Conservation (phyloP, 2,113 vertebrate genomes). For the Cryptoleucopteryx plumbea region DNA sequence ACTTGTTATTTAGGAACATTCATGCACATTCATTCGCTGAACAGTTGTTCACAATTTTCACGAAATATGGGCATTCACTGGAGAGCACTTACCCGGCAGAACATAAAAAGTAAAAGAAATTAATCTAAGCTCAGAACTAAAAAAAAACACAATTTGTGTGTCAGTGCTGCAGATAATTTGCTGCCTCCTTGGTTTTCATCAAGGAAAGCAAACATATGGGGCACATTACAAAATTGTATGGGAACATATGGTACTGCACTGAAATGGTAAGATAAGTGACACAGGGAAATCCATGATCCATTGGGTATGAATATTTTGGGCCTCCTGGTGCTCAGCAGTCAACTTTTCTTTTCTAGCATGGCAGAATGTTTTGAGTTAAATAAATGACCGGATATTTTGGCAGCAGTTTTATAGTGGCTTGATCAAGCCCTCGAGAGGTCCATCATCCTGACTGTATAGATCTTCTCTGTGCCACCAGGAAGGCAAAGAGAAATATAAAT, state of each 20-base stretch:
- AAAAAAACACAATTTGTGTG: background rate
- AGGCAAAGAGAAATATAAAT: background rate
- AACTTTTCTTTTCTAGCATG: background rate
- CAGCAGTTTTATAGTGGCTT: background rate
- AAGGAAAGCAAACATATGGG: constrained; percentile 11
- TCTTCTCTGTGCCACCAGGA: background rate
- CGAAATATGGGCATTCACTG: background rate
- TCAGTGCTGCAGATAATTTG: constrained; percentile 4
- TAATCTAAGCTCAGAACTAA: background rate
- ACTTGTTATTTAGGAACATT: background rate
- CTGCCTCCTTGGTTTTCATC: background rate
- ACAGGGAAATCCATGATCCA: background rate
- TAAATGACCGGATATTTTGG: background rate
- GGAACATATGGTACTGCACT: background rate
- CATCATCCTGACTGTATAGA: background rate
- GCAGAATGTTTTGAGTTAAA: constrained; percentile 9
- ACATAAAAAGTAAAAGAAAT: background rate
- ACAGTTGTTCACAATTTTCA: background rate
- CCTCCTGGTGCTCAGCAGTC: background rate
- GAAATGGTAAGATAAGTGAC: background rate
- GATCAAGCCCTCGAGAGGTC: background rate
- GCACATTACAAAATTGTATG: background rate
- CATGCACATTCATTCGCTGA: background rate
- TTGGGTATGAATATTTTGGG: background rate
- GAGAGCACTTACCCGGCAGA: background rate